A percentile compares a stretch with the other conserved stretches of the same genome.
Conservation (phyloP, 2,113 vertebrate genomes). For the Pterophyllum scalare region DNA sequence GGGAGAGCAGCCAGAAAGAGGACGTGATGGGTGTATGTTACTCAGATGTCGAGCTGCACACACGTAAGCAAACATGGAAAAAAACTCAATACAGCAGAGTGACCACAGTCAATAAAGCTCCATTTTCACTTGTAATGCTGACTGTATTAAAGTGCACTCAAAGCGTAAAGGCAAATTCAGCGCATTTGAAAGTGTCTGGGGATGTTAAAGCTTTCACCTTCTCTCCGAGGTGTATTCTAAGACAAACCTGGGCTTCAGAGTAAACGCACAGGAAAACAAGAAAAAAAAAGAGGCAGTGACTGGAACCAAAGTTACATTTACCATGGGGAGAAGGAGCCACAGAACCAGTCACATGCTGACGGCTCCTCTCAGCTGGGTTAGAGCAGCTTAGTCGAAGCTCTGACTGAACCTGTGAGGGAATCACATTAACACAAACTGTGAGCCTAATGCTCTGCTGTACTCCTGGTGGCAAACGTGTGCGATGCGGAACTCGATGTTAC, state of each 20-base stretch:
- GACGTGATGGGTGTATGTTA: conserved; percentile 34
- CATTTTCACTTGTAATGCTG: background rate
- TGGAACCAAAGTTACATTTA: conserved; percentile 34
- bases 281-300: background rate
- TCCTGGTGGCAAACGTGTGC: conserved; percentile 40
- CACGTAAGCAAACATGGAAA: background rate
- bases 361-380: conserved; percentile 53
- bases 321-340: background rate
- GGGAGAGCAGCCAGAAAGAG: conserved; percentile 27
- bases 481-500: conserved; percentile 6
- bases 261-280: background rate
- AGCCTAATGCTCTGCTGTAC: conserved; percentile 33
- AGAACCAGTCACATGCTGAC: conserved; percentile 39
- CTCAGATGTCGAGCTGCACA: conserved; percentile 32
- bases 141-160: background rate
- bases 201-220: background rate
- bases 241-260: conserved; percentile 2
- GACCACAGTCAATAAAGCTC: background rate
- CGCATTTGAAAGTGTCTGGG: background rate
- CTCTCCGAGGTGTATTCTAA: background rate
- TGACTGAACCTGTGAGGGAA: conserved; percentile 16
- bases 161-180: background rate
- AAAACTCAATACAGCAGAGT: conserved; percentile 25
- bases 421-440: conserved; percentile 48
- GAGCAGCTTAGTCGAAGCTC: conserved; percentile 52